A percentile compares a stretch with the other conserved stretches of the same genome.
These are phyloP conservation scores for Conus canariensis DNA, from an alignment of 2,888 invertebrate species.

Conservation along the genomic window DNA sequence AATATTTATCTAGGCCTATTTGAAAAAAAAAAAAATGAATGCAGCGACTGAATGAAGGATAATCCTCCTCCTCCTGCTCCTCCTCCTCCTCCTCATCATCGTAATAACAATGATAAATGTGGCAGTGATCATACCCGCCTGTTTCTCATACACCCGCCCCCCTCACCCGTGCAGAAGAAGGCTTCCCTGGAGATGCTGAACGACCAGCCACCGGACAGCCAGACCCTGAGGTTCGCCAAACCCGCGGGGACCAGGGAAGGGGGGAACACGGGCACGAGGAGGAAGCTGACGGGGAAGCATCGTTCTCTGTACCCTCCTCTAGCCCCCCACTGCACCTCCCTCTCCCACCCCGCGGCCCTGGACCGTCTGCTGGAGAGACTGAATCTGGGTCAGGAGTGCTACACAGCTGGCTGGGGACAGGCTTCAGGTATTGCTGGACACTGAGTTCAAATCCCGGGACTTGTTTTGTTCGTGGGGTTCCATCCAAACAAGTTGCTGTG, in stretches of 20 bases:
- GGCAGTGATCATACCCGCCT: no score
- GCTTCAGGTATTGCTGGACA: constrained; percentile 32
- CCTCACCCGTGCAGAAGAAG: neutral
- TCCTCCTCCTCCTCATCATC: no score
- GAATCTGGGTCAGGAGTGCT: constrained; percentile 43
- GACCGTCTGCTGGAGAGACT: constrained; percentile 40
- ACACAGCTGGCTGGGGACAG: constrained; percentile 51
- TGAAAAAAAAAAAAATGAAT: no score
- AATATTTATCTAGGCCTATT: no score
- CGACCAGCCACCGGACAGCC: constrained; percentile 17
- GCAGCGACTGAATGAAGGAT: no score
- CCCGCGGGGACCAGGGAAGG: neutral
- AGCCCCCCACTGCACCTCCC: constrained; percentile 22
- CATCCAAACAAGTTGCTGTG: no score
- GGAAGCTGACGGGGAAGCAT: neutral
- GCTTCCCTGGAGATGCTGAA: constrained; percentile 13
- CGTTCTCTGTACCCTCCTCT: constrained; percentile 16
- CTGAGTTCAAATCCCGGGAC: no score
- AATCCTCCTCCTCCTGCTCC: no score
- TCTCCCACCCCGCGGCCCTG: constrained; percentile 29
- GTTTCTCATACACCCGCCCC: no score
- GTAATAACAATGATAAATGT: no score
- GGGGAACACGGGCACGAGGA: neutral
- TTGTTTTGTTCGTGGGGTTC: no score
- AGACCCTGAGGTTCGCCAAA: neutral